phyloP scores from a whole-genome alignment of 2,797 vertebrate genomes.

The Apodemus agrarius region DNA sequence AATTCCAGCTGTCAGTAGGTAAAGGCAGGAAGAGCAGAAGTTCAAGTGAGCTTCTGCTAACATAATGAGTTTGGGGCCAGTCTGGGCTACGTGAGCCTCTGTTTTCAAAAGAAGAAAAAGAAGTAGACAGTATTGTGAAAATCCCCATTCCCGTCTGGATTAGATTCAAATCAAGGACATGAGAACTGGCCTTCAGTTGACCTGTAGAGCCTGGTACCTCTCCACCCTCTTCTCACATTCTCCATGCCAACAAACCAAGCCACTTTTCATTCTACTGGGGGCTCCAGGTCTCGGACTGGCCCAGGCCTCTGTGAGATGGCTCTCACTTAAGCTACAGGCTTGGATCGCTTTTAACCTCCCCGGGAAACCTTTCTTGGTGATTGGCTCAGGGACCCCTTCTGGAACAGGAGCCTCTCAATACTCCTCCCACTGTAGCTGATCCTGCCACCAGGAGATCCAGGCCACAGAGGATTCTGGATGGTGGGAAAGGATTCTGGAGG shows the following conservation, averaged over 20 bases:
- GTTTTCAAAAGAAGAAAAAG: not conserved
- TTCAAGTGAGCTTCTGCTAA: not conserved
- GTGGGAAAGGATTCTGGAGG: not conserved
- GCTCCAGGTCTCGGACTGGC: not conserved
- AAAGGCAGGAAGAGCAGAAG: not conserved
- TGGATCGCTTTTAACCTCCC: not conserved
- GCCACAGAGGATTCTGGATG: not conserved
- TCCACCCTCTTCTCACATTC: not conserved
- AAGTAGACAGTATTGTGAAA: not conserved
- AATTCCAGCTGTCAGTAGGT: not conserved
- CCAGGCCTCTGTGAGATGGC: not conserved
- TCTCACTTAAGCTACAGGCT: not conserved
- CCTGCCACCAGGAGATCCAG: not conserved
- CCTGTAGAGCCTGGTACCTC: not conserved
- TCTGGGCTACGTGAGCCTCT: not conserved
- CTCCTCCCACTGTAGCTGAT: not conserved
- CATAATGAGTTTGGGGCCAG: not conserved
- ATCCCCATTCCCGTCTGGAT: not conserved
- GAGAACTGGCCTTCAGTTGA: not conserved
- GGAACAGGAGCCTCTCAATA: not conserved
- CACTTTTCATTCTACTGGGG: not conserved
- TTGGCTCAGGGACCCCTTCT: not conserved
- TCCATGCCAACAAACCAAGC: not conserved
- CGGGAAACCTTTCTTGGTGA: not conserved
- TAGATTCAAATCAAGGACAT: not conserved